Evolutionary conservation across 1,140 invertebrate genomes (phyloP).

Genomic region (Augochlora pura): DNA sequence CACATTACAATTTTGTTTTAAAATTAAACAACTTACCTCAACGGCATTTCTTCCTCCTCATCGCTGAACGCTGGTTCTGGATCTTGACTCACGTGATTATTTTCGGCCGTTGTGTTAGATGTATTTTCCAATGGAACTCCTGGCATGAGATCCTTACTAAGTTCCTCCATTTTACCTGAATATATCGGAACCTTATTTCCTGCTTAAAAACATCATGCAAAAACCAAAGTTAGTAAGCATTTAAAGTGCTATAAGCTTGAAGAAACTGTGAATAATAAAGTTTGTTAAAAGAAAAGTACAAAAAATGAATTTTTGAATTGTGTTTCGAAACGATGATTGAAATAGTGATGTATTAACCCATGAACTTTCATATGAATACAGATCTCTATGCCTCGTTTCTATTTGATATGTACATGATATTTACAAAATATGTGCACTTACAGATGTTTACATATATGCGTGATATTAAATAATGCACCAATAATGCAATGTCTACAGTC

Average conservation of each 20-base stretch:
- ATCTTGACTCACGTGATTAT: conserved; percentile 81
- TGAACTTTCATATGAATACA: conserved; percentile 3
- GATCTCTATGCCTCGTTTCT: neutral
- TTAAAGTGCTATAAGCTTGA: conserved; percentile 64
- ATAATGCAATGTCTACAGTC: neutral
- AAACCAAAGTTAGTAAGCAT: conserved; percentile 75
- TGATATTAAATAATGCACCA: conserved; percentile 2
- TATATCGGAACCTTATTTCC: conserved; percentile 79
- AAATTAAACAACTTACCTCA: conserved; percentile 65
- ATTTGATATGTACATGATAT: conserved; percentile 10
- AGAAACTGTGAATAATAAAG: conserved; percentile 49
- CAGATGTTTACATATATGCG: conserved; percentile 4
- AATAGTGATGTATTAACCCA: neutral
- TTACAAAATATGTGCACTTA: neutral
- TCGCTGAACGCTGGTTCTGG: conserved; percentile 90
- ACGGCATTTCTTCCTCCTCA: conserved; percentile 86
- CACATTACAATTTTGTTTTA: neutral
- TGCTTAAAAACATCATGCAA: conserved; percentile 73
- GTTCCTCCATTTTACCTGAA: conserved; percentile 80
- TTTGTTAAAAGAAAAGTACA: conserved; percentile 24
- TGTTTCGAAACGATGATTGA: conserved; percentile 10
- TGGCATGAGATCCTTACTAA: conserved; percentile 82
- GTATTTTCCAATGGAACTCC: conserved; percentile 74
- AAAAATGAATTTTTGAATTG: conserved; percentile 5
- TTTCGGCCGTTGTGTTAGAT: conserved; percentile 67